Evolutionary conservation across 2,797 vertebrate species (phyloP), one percentile per base, ranked within the genome.

Genomic region (Gallinago solitaria): DNA sequence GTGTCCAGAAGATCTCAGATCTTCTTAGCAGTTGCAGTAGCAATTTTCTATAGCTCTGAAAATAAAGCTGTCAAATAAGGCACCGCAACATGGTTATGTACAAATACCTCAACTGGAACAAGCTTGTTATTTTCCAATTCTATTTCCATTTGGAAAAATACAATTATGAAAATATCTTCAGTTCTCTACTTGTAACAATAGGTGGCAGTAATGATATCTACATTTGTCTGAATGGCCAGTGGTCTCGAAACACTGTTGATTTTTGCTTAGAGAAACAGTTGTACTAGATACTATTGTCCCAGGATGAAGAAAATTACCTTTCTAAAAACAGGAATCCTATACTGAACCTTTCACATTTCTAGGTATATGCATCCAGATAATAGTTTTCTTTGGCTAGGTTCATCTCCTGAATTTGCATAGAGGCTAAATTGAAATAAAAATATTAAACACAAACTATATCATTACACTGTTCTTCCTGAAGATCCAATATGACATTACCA

Each of bases 201-300:
- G 96, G 93, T 97, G 96, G 96, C 96, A 96, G 95, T 95, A 93
- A 87, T 35, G 93, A 94, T 94, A 95, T 80, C 96, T 92, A 65
- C 61, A 94, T 94, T 67, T 90, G 17, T 32, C 53, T 68, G 59
- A 48, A 56, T 16, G 74, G 37, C n/a, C 83, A 54, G 64, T 68
- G 45, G 85, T 60, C 39, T 73, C 87, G 73, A 86, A 97, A 89
- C 54, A 7, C 18, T 37, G 11, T 17, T 27, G 27, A 21, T 45
- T 84, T 82, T 64, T 75, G 1, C 21, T 76, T 64, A 37, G 39
- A 77, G 33, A 79, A 86, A 73, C 43, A 57, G 15, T n/a, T 61
- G 12, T 13, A 51, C 16, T 9, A 51, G 16, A 28, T 74, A 61
- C 1, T 76, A 7, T 47, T 74, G 43, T 24, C 5, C 35, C 2